phyloP scores from a whole-genome alignment of 2,888 invertebrate genomes.

The Latheticus oryzae region DNA sequence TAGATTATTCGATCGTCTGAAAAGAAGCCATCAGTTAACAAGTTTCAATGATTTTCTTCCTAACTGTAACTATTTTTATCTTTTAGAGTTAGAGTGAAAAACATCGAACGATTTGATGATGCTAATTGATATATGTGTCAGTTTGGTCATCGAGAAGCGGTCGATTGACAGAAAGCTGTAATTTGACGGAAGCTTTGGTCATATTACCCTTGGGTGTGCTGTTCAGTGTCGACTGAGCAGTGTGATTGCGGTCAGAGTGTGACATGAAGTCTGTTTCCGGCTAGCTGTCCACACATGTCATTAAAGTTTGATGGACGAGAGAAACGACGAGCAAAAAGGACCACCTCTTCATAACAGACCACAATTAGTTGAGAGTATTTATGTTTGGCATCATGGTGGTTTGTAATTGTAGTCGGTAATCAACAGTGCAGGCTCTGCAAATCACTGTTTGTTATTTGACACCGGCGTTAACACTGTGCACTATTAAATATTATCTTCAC shows the following conservation, averaged over 20 bases:
- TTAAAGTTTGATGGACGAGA: constrained; percentile 40
- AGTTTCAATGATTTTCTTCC: too few species aligned
- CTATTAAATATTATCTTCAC: constrained; percentile 40
- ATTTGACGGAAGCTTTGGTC: constrained; percentile 20
- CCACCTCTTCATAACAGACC: constrained; percentile 45
- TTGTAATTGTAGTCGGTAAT: constrained; percentile 44
- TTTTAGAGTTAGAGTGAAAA: too few species aligned
- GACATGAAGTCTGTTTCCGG: constrained; percentile 42
- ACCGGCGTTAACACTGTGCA: constrained; percentile 39
- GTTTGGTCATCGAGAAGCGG: neutral
- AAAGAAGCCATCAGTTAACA: too few species aligned
- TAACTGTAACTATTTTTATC: too few species aligned
- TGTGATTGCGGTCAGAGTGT: constrained; percentile 39
- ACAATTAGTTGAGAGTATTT: constrained; percentile 40
- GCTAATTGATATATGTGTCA: too few species aligned
- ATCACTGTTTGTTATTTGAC: constrained; percentile 42
- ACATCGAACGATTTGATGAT: too few species aligned
- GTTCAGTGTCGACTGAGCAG: constrained; percentile 30
- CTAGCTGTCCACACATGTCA: constrained; percentile 35
- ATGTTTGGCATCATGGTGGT: constrained; percentile 31
- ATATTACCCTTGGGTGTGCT: constrained; percentile 32
- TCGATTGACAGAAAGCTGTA: constrained; percentile 15
- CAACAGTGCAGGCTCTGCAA: constrained; percentile 42
- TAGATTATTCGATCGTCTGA: too few species aligned
- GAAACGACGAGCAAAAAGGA: constrained; percentile 46